Percentiles rank a stretch among this genome's conserved stretches.
Conservation (phyloP, 2,113 vertebrate genomes). For the Thalassoma bifasciatum region DNA sequence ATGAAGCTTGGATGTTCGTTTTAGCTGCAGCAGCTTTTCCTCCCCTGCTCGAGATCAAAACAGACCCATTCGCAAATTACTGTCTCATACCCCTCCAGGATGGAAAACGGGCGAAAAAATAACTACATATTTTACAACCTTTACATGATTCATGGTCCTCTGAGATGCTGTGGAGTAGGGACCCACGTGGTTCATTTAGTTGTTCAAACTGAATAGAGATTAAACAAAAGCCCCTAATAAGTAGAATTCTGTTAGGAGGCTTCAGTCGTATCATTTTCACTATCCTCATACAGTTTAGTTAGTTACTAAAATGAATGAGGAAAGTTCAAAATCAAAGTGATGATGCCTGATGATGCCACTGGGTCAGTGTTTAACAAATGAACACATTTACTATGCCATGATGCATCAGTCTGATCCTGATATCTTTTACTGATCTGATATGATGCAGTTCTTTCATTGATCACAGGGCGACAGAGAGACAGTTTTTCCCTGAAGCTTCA, state of each 20-base stretch:
- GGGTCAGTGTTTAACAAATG: too few relatives aligned
- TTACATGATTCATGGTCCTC: conserved; percentile 62
- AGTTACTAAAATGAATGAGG: neutral
- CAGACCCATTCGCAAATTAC: conserved; percentile 60
- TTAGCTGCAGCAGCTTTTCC: conserved; percentile 55
- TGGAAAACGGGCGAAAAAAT: conserved; percentile 59
- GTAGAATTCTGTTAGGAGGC: neutral
- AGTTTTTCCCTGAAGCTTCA: conserved; percentile 30
- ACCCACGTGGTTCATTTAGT: conserved; percentile 33
- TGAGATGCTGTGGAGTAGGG: conserved; percentile 27
- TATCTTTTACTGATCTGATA: too few relatives aligned
- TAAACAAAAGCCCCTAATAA: conserved; percentile 19
- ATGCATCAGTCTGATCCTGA: too few relatives aligned
- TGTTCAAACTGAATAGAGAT: conserved; percentile 47
- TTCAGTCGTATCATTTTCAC: conserved; percentile 5
- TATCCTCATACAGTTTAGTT: conserved; percentile 9
- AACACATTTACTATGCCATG: too few relatives aligned
- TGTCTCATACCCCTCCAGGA: conserved; percentile 51
- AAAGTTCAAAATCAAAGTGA: too few relatives aligned
- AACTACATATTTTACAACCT: conserved; percentile 59
- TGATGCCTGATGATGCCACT: too few relatives aligned
- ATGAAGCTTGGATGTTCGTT: conserved; percentile 35
- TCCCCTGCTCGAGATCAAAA: conserved; percentile 51
- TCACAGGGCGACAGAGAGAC: conserved; percentile 16
- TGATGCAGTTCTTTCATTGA: too few relatives aligned